These are phyloP conservation scores for Galeopterus variegatus DNA, from an alignment of 2,113 vertebrate genomes.

Conservation along the genomic window DNA sequence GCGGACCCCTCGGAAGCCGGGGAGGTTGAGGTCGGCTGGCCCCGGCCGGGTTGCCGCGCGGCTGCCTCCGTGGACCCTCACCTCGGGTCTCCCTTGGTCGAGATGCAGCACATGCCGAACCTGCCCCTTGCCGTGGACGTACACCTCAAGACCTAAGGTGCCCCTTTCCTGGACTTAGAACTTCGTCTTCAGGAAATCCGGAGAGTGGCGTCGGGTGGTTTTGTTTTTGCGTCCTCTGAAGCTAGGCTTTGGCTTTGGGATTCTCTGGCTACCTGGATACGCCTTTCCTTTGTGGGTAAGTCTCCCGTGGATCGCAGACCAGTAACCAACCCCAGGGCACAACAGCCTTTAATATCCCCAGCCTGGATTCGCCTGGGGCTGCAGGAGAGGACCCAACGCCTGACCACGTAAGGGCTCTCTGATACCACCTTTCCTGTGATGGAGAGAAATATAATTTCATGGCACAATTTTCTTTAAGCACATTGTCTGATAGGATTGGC, in stretches of 20 bases:
- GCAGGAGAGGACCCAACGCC: slow-evolving; percentile 10
- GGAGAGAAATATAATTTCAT: slow-evolving; percentile 39
- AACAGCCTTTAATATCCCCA: background rate
- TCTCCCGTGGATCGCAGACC: background rate
- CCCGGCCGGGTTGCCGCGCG: background rate
- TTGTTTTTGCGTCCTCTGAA: slow-evolving; percentile 53
- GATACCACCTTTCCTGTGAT: background rate
- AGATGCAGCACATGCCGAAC: slow-evolving; percentile 85
- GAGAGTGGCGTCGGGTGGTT: background rate
- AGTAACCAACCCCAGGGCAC: background rate
- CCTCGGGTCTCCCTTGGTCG: slow-evolving; percentile 71
- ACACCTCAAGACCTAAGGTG: slow-evolving; percentile 75
- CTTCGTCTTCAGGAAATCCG: slow-evolving; percentile 71
- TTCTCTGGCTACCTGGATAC: slow-evolving; percentile 19
- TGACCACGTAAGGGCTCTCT: background rate
- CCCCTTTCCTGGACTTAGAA: slow-evolving; percentile 83
- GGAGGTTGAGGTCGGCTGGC: background rate
- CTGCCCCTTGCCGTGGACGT: slow-evolving; percentile 70
- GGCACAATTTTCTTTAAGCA: slow-evolving; percentile 74
- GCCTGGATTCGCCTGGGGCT: background rate
- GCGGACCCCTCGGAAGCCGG: background rate
- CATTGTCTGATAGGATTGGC: slow-evolving; percentile 76
- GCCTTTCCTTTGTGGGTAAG: background rate
- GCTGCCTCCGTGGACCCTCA: background rate
- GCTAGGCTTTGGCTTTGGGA: background rate